phyloP scores from a whole-genome alignment of 2,113 vertebrate species.

The Riparia riparia region DNA sequence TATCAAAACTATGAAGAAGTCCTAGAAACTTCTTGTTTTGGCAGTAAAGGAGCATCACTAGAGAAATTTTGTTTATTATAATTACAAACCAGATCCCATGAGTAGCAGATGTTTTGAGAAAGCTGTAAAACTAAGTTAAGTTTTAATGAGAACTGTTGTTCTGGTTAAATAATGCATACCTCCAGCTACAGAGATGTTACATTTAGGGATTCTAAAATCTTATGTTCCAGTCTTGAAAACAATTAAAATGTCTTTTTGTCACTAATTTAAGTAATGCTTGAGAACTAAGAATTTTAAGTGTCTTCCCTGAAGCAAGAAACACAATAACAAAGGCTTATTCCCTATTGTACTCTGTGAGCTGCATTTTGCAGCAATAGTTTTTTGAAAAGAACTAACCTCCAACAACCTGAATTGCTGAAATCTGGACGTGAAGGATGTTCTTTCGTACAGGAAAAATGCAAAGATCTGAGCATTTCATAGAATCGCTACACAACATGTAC shows the following conservation, averaged over 20 bases:
- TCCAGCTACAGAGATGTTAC: background rate
- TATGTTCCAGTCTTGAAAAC: background rate
- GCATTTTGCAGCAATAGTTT: background rate
- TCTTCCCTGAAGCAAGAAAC: constrained; percentile 31
- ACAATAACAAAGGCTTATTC: background rate
- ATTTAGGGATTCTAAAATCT: constrained; percentile 3
- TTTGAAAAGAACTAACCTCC: background rate
- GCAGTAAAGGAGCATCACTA: background rate
- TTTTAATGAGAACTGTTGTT: constrained; percentile 38
- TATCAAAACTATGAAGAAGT: background rate
- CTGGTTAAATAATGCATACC: constrained; percentile 39
- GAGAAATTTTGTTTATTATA: background rate
- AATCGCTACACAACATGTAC: rapidly evolving
- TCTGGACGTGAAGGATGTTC: background rate
- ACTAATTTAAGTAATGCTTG: constrained; percentile 28
- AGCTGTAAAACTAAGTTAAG: constrained; percentile 2
- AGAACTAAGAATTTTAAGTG: constrained; percentile 12
- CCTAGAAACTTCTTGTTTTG: background rate
- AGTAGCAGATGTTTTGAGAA: constrained; percentile 31
- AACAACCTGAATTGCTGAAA: background rate
- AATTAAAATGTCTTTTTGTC: constrained; percentile 33
- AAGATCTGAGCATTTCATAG: background rate
- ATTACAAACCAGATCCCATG: background rate
- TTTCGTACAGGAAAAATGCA: background rate
- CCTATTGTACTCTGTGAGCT: background rate